Conservation (phyloP, 2,113 vertebrate genomes). For the Paracanthobrama guichenoti region DNA sequence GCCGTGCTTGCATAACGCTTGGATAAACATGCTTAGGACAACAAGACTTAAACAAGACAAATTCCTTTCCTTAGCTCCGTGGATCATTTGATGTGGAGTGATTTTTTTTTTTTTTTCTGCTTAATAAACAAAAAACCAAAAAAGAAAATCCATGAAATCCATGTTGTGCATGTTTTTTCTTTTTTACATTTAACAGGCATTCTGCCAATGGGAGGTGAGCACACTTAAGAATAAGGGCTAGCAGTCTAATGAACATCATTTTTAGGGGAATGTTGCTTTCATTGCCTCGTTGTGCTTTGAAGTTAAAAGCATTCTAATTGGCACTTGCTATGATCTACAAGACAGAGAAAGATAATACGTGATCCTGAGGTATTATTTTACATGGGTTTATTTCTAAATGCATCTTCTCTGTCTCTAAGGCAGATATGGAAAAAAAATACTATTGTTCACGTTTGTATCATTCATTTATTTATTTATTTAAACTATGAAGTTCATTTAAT, state of each 20-base stretch:
- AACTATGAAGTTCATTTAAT: background rate
- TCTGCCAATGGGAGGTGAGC: background rate
- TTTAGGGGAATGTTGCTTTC: conserved; percentile 10
- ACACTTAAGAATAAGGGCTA: conserved; percentile 1
- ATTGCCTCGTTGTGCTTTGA: conserved; percentile 43
- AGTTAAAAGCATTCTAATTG: conserved; percentile 58
- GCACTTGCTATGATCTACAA: conserved; percentile 42
- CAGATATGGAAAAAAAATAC: background rate
- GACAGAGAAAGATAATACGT: conserved; percentile 29
- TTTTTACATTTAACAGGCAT: background rate
- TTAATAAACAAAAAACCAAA: background rate
- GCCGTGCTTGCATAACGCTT: conserved; percentile 45
- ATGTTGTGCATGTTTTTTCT: background rate
- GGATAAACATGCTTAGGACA: conserved; percentile 40
- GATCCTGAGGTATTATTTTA: conserved; percentile 43
- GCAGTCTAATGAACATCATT: conserved; percentile 24
- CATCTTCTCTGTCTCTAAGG: conserved; percentile 9
- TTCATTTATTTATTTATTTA: too few species aligned
- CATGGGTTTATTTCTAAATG: conserved; percentile 48
- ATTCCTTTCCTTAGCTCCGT: background rate
- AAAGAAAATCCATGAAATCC: background rate
- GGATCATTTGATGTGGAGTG: conserved; percentile 23
- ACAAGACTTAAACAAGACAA: conserved; percentile 44
- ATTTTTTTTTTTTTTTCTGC: conserved; percentile 1
- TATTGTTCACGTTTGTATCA: background rate